These are phyloP conservation scores for Muschampia plurimacula DNA, from an alignment of 2,888 invertebrate genomes.

Conservation along the genomic window DNA sequence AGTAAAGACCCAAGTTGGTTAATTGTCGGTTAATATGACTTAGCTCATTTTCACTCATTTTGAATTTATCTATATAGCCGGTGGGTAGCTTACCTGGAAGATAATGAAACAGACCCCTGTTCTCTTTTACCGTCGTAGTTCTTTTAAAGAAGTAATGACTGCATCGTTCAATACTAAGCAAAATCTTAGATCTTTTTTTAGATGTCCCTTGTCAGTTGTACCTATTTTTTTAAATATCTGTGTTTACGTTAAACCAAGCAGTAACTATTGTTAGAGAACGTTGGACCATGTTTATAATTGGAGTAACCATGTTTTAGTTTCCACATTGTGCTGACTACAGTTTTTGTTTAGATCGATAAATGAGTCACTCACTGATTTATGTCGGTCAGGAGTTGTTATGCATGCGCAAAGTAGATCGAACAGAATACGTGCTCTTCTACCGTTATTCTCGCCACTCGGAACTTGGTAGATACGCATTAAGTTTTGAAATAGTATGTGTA, in stretches of 20 bases:
- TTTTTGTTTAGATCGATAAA: slow-evolving; percentile 1
- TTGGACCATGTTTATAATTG: background rate
- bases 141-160: too few relatives aligned
- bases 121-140: too few relatives aligned
- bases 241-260: background rate
- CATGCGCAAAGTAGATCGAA: slow-evolving; percentile 9
- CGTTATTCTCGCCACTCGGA: slow-evolving; percentile 5
- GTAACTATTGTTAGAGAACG: background rate
- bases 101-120: too few relatives aligned
- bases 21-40: too few relatives aligned
- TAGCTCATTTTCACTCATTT: too few relatives aligned
- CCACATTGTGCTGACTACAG: slow-evolving; percentile 1
- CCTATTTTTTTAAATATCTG: background rate
- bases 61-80: too few relatives aligned
- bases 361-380: slow-evolving; percentile 11
- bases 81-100: too few relatives aligned
- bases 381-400: slow-evolving; percentile 11
- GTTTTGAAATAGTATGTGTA: background rate
- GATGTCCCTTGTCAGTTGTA: too few relatives aligned
- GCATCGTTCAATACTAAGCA: too few relatives aligned
- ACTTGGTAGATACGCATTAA: background rate
- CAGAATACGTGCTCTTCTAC: slow-evolving; percentile 18
- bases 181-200: too few relatives aligned
- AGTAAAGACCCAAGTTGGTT: too few relatives aligned
- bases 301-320: slow-evolving; percentile 1